Evolutionary conservation across 2,797 vertebrate genomes (phyloP).

Genomic region (Danio albolineatus): DNA sequence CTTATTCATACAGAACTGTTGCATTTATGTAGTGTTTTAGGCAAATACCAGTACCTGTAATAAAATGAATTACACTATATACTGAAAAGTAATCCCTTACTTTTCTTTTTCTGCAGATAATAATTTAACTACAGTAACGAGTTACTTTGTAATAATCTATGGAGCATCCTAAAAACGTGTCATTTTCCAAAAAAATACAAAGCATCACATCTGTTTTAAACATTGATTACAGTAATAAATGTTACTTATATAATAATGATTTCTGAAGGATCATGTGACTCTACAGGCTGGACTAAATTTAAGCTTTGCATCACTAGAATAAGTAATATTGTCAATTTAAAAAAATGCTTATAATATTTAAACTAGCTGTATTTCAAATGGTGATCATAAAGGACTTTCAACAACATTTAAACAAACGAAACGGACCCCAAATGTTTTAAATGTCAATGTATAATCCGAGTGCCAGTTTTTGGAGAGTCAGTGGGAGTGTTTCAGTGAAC

Average conservation of each 20-base stretch:
- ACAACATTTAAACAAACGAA: neutral
- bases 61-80: no score
- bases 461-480: slow-evolving; percentile 24
- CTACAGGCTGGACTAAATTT: neutral
- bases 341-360: neutral
- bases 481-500: slow-evolving; percentile 38
- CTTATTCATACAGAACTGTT: no score
- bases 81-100: no score
- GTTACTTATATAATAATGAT: neutral
- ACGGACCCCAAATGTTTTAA: neutral
- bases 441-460: neutral
- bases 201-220: neutral
- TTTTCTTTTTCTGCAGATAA: no score
- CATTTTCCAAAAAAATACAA: neutral
- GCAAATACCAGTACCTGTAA: no score
- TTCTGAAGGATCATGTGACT: neutral
- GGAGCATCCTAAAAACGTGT: neutral
- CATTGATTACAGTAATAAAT: neutral
- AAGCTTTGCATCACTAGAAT: neutral
- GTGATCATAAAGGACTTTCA: neutral
- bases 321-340: neutral
- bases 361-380: neutral
- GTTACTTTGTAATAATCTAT: no score
- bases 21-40: no score
- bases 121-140: no score